These are phyloP conservation scores for Erynnis tages DNA, from an alignment of 2,888 invertebrate species.

Conservation along the genomic window DNA sequence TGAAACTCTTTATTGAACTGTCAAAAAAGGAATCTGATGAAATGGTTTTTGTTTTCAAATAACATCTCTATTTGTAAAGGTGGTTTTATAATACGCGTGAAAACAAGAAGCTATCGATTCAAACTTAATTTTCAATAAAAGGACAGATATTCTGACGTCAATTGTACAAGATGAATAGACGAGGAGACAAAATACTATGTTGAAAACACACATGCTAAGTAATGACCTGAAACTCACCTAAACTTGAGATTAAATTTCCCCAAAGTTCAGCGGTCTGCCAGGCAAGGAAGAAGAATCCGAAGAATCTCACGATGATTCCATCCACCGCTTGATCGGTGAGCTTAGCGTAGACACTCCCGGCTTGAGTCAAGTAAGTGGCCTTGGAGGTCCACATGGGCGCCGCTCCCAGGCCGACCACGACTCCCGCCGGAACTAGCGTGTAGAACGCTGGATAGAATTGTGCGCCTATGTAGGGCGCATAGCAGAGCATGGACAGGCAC, in stretches of 20 bases:
- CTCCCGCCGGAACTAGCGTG: constrained; percentile 95
- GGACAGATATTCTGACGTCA: too few relatives aligned
- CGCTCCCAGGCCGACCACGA: constrained; percentile 96
- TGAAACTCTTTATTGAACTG: too few relatives aligned
- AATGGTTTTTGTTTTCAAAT: too few relatives aligned
- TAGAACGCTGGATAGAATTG: constrained; percentile 97
- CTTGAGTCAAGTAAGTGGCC: constrained; percentile 97
- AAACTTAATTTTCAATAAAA: too few relatives aligned
- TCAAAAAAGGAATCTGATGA: too few relatives aligned
- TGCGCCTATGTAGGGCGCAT: constrained; percentile 96
- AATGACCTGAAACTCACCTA: constrained; percentile 82
- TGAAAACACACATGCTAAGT: too few relatives aligned
- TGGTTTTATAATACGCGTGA: too few relatives aligned
- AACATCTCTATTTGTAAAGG: too few relatives aligned
- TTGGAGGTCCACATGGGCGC: constrained; percentile 99
- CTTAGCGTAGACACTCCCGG: constrained; percentile 90
- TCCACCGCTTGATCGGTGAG: constrained; percentile 93
- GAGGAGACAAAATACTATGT: too few relatives aligned
- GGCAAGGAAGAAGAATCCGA: constrained; percentile 99
- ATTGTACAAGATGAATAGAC: too few relatives aligned
- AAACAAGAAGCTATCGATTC: too few relatives aligned
- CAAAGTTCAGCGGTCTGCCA: constrained; percentile 98
- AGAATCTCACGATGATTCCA: constrained; percentile 97
- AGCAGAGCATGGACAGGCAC: constrained; percentile 94
- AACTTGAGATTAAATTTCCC: constrained; percentile 97